phyloP scores from a whole-genome alignment of 64 coral and sea anemone genomes.

The Montipora capricornis region DNA sequence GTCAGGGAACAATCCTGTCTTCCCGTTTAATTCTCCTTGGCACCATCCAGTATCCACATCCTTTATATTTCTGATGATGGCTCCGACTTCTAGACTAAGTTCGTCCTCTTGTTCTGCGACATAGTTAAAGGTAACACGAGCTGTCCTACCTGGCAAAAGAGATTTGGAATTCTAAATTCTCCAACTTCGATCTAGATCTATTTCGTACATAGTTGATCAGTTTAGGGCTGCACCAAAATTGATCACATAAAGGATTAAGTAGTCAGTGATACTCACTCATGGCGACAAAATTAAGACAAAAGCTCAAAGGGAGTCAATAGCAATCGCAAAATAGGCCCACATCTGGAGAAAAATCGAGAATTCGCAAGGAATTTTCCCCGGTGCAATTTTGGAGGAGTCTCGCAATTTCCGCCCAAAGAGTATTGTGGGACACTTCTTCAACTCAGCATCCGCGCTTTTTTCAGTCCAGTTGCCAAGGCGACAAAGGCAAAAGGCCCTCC shows the following conservation, averaged over 20 bases:
- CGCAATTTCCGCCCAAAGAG: not conserved
- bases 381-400: not conserved
- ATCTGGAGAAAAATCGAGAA: slow-evolving; percentile 12
- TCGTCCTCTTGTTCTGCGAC: slow-evolving; percentile 64
- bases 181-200: too few species aligned
- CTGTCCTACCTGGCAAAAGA: slow-evolving; percentile 57
- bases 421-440: not conserved
- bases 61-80: slow-evolving; percentile 70
- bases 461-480: not conserved
- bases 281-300: slow-evolving; percentile 12
- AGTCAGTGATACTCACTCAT: slow-evolving; percentile 27
- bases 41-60: slow-evolving; percentile 86
- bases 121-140: slow-evolving; percentile 81
- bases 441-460: slow-evolving; percentile 26
- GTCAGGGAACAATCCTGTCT: slow-evolving; percentile 80
- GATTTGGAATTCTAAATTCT: not conserved
- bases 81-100: slow-evolving; percentile 60
- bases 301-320: not conserved
- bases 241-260: not conserved
- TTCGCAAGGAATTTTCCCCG: not conserved
- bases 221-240: not conserved
- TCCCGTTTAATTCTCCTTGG: slow-evolving; percentile 73
- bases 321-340: not conserved
- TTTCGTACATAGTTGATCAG: too few species aligned
- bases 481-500: not conserved